Evolutionary conservation across 2,113 vertebrate genomes (phyloP).

Genomic region (Syngnathus scovelli): DNA sequence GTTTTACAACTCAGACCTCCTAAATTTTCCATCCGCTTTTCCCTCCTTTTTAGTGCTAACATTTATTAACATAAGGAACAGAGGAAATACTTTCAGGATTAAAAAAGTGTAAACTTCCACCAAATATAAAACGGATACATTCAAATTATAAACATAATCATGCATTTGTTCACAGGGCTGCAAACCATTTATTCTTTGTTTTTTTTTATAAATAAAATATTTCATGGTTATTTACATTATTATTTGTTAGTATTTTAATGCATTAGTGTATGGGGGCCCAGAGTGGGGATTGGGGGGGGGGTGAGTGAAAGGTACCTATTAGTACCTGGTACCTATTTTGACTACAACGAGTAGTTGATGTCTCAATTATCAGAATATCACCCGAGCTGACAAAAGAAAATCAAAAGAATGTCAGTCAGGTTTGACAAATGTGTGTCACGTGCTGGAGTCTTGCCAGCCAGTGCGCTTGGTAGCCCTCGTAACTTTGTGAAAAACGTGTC

Average conservation of each 20-base stretch:
- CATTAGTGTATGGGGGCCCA: conserved; percentile 59
- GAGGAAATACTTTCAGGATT: conserved; percentile 64
- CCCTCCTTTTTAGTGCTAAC: conserved; percentile 43
- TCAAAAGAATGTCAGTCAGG: conserved; percentile 29
- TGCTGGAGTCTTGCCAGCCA: conserved; percentile 42
- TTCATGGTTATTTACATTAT: conserved; percentile 70
- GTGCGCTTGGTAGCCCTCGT: conserved; percentile 50
- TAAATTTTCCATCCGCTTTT: conserved; percentile 49
- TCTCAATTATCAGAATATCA: conserved; percentile 31
- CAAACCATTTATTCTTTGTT: conserved; percentile 67
- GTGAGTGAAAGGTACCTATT: conserved; percentile 49
- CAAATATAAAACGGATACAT: conserved; percentile 74
- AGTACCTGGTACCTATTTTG: conserved; percentile 46
- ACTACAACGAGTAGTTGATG: conserved; percentile 44
- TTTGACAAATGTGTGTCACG: conserved; percentile 55
- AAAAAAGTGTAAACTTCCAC: conserved; percentile 75
- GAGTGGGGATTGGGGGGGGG: conserved; percentile 54
- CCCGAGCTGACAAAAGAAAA: conserved; percentile 62
- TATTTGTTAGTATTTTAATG: conserved; percentile 62
- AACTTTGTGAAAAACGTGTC: conserved; percentile 48
- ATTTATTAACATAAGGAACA: conserved; percentile 61
- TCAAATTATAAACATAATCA: conserved; percentile 68
- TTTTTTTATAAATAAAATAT: conserved; percentile 72
- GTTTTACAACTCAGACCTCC: conserved; percentile 45
- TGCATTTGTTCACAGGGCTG: conserved; percentile 73